These are phyloP conservation scores for Drosophila lacertosa DNA, from an alignment of 1,140 invertebrate species.

Conservation along the genomic window DNA sequence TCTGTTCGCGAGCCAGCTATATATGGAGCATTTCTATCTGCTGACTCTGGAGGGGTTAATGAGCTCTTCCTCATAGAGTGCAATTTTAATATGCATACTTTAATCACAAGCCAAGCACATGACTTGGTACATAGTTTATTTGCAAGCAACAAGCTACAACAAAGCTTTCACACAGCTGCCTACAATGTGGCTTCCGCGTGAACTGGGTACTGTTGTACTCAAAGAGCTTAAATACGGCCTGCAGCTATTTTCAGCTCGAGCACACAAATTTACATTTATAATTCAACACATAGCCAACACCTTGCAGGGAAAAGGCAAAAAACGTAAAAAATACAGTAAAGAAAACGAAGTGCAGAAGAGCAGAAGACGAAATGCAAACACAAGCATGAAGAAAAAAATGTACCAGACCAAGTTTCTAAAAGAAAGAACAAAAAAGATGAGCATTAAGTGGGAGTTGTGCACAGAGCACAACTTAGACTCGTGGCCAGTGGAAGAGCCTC, in stretches of 20 bases:
- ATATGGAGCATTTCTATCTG: not conserved
- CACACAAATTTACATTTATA: slow-evolving; percentile 59
- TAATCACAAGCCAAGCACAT: not conserved
- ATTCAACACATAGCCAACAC: slow-evolving; percentile 36
- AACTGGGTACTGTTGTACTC: slow-evolving; percentile 34
- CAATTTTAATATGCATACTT: not conserved
- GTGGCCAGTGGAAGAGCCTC: slow-evolving; percentile 11
- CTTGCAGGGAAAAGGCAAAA: slow-evolving; percentile 24
- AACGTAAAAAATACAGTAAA: slow-evolving; percentile 17
- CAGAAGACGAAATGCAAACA: slow-evolving; percentile 5
- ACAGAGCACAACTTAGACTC: not conserved
- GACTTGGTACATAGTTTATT: not conserved
- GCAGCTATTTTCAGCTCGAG: slow-evolving; percentile 53
- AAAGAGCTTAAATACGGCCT: slow-evolving; percentile 46
- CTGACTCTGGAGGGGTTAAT: slow-evolving; percentile 8
- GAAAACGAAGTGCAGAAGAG: slow-evolving; percentile 5
- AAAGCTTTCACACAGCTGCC: not conserved
- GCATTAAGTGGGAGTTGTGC: not conserved
- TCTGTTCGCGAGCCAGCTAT: not conserved
- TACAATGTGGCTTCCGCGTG: not conserved
- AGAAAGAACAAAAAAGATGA: slow-evolving; percentile 5
- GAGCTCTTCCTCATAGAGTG: not conserved
- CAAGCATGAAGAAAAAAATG: slow-evolving; percentile 4
- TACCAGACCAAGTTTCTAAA: slow-evolving; percentile 3
- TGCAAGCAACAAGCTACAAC: not conserved